These are phyloP conservation scores for Thamnaconus septentrionalis DNA, from an alignment of 2,113 vertebrate species.

Conservation along the genomic window DNA sequence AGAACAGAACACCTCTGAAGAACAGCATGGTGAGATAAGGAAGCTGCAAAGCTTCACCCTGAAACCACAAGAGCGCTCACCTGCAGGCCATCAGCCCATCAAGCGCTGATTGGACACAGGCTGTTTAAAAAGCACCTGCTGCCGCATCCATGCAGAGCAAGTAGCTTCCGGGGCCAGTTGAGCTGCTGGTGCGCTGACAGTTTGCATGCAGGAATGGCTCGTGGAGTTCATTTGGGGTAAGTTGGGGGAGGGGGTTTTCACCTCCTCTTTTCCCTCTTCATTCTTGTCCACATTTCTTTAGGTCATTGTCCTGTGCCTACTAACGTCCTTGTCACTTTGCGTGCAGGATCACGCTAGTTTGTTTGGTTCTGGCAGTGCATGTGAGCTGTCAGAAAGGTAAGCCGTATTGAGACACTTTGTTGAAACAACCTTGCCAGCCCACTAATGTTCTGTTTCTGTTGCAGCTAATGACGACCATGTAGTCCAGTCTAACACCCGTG, in stretches of 20 bases:
- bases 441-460: neutral
- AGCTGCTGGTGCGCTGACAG: conserved; percentile 4
- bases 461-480: conserved; percentile 11
- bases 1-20: no score
- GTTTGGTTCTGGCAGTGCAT: conserved; percentile 52
- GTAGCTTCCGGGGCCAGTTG: neutral
- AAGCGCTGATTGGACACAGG: conserved; percentile 34
- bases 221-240: conserved; percentile 63
- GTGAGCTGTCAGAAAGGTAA: conserved; percentile 8
- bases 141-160: neutral
- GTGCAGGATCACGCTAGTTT: conserved; percentile 49
- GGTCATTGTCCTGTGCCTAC: neutral
- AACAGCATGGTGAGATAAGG: no score
- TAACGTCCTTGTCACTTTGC: neutral
- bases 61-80: conserved; percentile 12
- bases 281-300: neutral
- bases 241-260: neutral
- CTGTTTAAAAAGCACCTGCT: conserved; percentile 5
- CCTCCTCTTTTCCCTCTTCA: neutral
- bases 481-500: neutral
- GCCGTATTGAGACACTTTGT: neutral
- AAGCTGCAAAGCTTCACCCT: no score
- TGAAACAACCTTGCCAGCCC: conserved; percentile 4
- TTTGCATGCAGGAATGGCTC: conserved; percentile 35
- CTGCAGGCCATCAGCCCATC: conserved; percentile 45